phyloP scores from a whole-genome alignment of 2,797 vertebrate species.

The Cynodonichthys magdalenae region DNA sequence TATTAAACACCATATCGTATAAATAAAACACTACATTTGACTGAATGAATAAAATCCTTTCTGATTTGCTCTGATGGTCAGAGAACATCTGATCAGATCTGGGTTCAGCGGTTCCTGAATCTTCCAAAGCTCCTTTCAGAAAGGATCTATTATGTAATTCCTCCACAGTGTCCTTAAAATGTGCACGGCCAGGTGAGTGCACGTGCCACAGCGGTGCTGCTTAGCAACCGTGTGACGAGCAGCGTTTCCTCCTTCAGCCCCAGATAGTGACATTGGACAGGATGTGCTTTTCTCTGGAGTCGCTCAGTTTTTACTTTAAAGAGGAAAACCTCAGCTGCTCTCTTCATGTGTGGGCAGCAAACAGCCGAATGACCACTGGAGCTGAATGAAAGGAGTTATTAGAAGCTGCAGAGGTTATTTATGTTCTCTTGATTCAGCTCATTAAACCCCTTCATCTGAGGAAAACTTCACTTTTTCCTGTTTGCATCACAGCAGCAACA shows the following conservation, averaged over 20 bases:
- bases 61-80: slow-evolving; percentile 12
- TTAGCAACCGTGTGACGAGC: slow-evolving; percentile 73
- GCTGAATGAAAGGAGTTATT: slow-evolving; percentile 31
- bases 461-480: slow-evolving; percentile 1
- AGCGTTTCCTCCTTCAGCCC: slow-evolving; percentile 53
- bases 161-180: slow-evolving; percentile 31
- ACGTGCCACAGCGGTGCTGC: slow-evolving; percentile 61
- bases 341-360: slow-evolving; percentile 18
- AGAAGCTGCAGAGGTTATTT: slow-evolving; percentile 30
- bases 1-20: too few species aligned
- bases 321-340: slow-evolving; percentile 5
- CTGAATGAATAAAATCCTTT: slow-evolving; percentile 6
- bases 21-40: too few species aligned
- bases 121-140: neutral
- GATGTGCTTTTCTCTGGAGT: slow-evolving; percentile 53
- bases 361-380: slow-evolving; percentile 46
- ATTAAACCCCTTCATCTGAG: slow-evolving; percentile 52
- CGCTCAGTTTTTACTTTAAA: slow-evolving; percentile 53
- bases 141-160: slow-evolving; percentile 24
- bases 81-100: slow-evolving; percentile 13
- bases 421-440: slow-evolving; percentile 45
- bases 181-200: slow-evolving; percentile 61
- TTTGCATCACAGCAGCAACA: too few species aligned
- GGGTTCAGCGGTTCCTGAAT: slow-evolving; percentile 4
- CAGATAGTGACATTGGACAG: slow-evolving; percentile 68